Base-by-base conservation (phyloP, 2,113 vertebrate genomes). In the Hucho hucho region DNA sequence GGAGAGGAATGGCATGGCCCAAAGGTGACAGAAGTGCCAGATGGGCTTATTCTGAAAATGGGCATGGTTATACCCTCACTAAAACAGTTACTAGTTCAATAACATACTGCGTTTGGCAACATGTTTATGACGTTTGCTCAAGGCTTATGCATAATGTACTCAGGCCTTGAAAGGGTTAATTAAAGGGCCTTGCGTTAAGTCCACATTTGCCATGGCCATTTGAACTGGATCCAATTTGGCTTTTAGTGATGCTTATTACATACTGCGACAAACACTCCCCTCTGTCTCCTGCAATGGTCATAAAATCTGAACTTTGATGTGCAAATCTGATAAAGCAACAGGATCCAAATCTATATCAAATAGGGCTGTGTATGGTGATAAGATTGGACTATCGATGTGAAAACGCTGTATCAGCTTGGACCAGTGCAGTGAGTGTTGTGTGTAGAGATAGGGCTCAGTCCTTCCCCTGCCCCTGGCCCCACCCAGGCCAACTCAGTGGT, bases 131-230 rank as follows among this genome's bases (percentile, higher is more conserved):
- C 16, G 47, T 13, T 49, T 16, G 14, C 47, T 14, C 47, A 49
- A 49, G 47, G 47, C 47, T 49, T 49, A 49, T 49, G 47, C 9
- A 53, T 13, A 53, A 53, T 53, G 49, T 53, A 0, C 37, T 81
- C 82, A 64, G 25, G 70, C 86, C 78, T 72, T 68, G 37, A 58
- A 58, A 22, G 20, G 18, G 28, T 69, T 69, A 75, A 83, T 26
- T 6, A 72, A 81, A 75, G 69, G 81, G 72, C 64, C 75, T 28
- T 0, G 18, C 75, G 76, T 61, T 16, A n/a, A 61, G n/a, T 11
- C 58, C 58, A 56, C 18, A 53, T 78, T 43, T 43, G 7, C 37
- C 37, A 37, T 37, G 37, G 6, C 37, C 6, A 43, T 43, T 71
- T 25, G n/a, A 18, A 14, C 47, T 43, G 70, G 28, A n/a, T 37